These are phyloP conservation scores for Daboia siamensis DNA, from an alignment of 2,113 vertebrate species.

Conservation along the genomic window DNA sequence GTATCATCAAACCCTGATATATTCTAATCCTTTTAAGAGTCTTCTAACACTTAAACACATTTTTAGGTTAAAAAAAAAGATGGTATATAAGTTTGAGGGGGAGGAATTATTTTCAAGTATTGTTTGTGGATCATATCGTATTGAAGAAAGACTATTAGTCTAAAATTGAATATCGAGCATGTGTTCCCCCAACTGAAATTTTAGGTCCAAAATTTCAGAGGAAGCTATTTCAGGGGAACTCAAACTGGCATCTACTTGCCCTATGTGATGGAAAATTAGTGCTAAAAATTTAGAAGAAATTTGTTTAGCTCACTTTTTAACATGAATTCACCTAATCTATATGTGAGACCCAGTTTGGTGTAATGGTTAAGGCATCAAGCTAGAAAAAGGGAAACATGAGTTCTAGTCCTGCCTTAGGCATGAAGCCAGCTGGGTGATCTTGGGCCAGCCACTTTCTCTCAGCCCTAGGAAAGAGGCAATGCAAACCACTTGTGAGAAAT, in stretches of 20 bases:
- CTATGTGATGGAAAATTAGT: not conserved
- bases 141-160: not conserved
- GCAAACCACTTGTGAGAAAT: too few relatives aligned
- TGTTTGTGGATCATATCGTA: not conserved
- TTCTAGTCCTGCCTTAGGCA: too few relatives aligned
- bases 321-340: not conserved
- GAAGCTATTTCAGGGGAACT: not conserved
- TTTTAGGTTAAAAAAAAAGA: not conserved
- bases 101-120: not conserved
- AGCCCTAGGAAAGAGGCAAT: too few relatives aligned
- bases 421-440: too few relatives aligned
- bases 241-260: not conserved
- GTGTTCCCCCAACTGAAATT: not conserved
- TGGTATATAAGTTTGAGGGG: not conserved
- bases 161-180: not conserved
- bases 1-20: not conserved
- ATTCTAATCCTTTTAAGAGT: not conserved
- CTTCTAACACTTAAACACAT: not conserved
- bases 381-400: too few relatives aligned
- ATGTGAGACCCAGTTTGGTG: not conserved
- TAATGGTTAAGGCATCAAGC: too few relatives aligned
- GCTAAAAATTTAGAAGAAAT: not conserved
- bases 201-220: not conserved
- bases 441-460: too few relatives aligned
- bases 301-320: not conserved